phyloP scores from a whole-genome alignment of 2,888 invertebrate species.

The Lithophane ornitopus region DNA sequence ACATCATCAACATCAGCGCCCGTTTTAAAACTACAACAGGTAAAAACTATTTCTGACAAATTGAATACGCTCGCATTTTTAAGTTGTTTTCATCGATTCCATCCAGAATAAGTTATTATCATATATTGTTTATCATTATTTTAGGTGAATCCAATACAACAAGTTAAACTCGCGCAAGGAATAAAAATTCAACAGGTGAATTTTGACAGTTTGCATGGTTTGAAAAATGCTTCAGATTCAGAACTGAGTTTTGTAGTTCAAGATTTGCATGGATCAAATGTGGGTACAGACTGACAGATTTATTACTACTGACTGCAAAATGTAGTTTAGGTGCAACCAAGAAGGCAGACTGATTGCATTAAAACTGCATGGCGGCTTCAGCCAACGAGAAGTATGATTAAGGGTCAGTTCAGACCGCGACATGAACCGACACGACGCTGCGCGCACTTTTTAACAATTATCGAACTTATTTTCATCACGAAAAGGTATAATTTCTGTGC shows the following conservation, averaged over 20 bases:
- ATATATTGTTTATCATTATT: conserved; percentile 72
- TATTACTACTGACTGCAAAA: conserved; percentile 3
- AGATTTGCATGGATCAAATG: conserved; percentile 42
- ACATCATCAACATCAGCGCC: conserved; percentile 83
- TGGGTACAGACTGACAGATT: conserved; percentile 16
- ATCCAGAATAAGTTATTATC: conserved; percentile 44
- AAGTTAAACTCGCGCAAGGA: conserved; percentile 88
- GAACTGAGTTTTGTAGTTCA: conserved; percentile 50
- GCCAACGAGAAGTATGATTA: neutral
- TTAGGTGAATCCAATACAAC: conserved; percentile 88
- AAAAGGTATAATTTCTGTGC: too few species aligned
- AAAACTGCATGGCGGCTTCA: neutral
- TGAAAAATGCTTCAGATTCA: conserved; percentile 59
- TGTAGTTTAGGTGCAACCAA: conserved; percentile 1
- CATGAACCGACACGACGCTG: too few species aligned
- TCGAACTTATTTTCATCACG: too few species aligned
- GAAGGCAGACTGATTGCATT: neutral
- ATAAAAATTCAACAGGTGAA: conserved; percentile 89
- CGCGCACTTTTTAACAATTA: too few species aligned
- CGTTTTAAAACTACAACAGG: conserved; percentile 87
- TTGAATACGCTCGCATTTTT: neutral
- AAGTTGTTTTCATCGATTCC: conserved; percentile 22
- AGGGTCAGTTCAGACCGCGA: too few species aligned
- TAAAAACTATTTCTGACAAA: conserved; percentile 60
- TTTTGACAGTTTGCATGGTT: conserved; percentile 74